Evolutionary conservation across 2,888 invertebrate genomes (phyloP), one percentile per base, ranked within the genome.

Genomic region (Erebia palarica): DNA sequence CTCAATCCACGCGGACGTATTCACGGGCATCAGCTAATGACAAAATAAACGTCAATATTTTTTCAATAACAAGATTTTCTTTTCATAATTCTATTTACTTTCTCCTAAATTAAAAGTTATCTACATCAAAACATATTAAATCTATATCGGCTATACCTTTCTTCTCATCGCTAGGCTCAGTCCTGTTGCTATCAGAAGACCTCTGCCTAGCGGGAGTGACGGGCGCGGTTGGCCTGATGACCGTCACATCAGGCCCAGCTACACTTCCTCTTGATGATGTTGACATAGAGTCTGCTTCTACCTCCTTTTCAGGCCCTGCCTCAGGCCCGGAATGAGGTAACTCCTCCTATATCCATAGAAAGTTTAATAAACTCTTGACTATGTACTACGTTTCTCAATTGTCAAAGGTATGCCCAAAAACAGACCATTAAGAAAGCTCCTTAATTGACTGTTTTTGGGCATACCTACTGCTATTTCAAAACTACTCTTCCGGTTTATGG

Each of bases 141-240:
- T 27, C 21, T 61, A 51, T 10, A 36, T 47, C 9, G 44, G 49
- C 3, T 42, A n/a, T 69, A 92, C 92, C 91, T 89, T 90, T 93
- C 79, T 91, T 93, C 21, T 92, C 93, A 51, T 92, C 92, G 70
- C 92, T 92, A 8, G 90, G 92, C 71, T 92, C 92, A 5, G 93
- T 93, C 64, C 87, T 84, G 65, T 94, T 94, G 75, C 95, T 95
- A 73, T 95, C 95, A 0, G 94, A 92, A 16, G 94, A 94, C 59
- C 89, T 87, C 67, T 94, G 95, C 53, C 94, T 81, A 0, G 88
- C 89, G 4, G 92, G 91, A 0, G 87, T 88, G 27, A 83, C 76
- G 0, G 87, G 83, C 0, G 89, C 86, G 18, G 88, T 87, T 0
- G 87, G 78, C 70, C 86, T 88, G 65, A 93, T 79, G 4, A 92